phyloP scores from a whole-genome alignment of 1,140 invertebrate species.

The Lepidurus apus region DNA sequence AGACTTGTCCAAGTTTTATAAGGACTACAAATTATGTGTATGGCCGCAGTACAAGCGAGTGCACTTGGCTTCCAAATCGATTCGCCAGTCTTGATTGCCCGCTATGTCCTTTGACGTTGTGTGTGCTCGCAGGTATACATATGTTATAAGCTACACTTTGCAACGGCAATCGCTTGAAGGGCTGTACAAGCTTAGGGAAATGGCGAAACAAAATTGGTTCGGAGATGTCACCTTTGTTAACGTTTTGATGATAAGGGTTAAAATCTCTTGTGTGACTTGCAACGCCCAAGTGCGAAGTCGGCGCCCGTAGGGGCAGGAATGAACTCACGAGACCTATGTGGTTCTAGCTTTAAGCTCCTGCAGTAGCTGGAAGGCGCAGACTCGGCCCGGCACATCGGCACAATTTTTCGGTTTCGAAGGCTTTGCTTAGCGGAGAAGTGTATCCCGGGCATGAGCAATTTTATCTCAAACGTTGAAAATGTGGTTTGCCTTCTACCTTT shows the following conservation, averaged over 20 bases:
- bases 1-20: neutral
- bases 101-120: neutral
- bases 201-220: neutral
- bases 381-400: neutral
- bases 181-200: neutral
- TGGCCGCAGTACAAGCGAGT: neutral
- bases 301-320: neutral
- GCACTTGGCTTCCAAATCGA: conserved; percentile 3
- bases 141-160: neutral
- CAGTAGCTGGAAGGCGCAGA: neutral
- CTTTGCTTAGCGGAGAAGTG: neutral
- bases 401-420: neutral
- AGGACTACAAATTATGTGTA: neutral
- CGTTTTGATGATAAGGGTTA: neutral
- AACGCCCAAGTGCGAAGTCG: neutral
- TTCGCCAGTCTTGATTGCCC: neutral
- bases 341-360: neutral
- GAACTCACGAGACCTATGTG: neutral
- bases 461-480: no score
- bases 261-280: neutral
- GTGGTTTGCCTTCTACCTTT: no score
- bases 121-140: neutral
- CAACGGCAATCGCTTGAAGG: neutral
- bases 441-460: no score
- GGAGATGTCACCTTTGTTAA: neutral